A percentile compares a stretch with the other conserved stretches of the same genome.
Conservation (phyloP, 2,888 invertebrate species). For the Clepsis dumicolana region DNA sequence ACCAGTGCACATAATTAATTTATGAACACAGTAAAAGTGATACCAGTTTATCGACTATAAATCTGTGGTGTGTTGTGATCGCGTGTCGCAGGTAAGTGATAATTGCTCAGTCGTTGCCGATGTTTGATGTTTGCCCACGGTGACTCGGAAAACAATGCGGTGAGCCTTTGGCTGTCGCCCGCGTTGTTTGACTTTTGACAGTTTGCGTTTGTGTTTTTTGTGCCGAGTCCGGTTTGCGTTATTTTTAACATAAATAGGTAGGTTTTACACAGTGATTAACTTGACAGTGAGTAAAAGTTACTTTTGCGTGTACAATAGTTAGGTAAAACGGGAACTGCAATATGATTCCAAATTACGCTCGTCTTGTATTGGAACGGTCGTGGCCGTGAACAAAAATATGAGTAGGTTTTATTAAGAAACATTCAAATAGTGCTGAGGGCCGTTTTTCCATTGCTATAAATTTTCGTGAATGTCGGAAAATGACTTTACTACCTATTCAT, state of each 20-base stretch:
- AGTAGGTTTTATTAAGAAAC: no score
- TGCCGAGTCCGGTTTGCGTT: neutral
- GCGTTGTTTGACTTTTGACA: slow-evolving; percentile 66
- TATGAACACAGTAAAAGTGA: slow-evolving; percentile 83
- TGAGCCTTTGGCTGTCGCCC: slow-evolving; percentile 64
- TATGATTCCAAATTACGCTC: neutral
- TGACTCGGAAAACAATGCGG: slow-evolving; percentile 63
- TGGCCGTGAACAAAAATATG: no score
- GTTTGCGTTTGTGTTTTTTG: slow-evolving; percentile 48
- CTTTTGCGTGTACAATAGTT: neutral
- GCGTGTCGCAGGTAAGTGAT: slow-evolving; percentile 85
- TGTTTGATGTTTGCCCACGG: slow-evolving; percentile 76
- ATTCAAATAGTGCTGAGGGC: no score
- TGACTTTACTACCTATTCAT: no score
- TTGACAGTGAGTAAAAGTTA: neutral
- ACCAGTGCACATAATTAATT: slow-evolving; percentile 81
- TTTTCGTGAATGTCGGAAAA: no score
- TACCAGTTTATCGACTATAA: slow-evolving; percentile 84
- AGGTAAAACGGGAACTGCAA: neutral
- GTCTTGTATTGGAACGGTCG: neutral
- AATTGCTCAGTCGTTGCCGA: slow-evolving; percentile 79
- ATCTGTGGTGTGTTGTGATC: slow-evolving; percentile 83
- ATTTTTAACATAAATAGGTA: slow-evolving; percentile 10
- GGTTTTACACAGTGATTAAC: neutral
- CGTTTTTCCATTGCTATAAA: no score